Evolutionary conservation across 2,113 vertebrate species (phyloP).

Genomic region (Peromyscus leucopus): DNA sequence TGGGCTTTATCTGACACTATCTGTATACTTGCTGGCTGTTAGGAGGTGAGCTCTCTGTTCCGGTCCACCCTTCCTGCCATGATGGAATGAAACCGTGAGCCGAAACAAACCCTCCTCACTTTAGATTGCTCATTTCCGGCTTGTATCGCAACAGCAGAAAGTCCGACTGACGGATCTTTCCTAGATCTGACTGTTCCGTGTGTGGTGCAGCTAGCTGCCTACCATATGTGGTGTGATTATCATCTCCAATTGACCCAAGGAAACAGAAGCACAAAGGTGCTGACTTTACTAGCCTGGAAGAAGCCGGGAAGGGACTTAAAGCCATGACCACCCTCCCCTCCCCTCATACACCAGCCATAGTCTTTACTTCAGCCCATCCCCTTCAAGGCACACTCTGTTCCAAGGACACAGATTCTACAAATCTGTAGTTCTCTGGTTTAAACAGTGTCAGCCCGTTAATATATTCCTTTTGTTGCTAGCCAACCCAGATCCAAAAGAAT

Average conservation of each 20-base stretch:
- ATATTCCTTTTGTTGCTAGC: not conserved
- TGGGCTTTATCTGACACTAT: not conserved
- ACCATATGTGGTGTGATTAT: not conserved
- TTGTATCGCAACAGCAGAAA: not conserved
- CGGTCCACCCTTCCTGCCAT: too few species aligned
- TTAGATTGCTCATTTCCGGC: not conserved
- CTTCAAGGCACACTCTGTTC: not conserved
- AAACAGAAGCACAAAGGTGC: not conserved
- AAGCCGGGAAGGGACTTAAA: not conserved
- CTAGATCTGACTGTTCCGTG: not conserved
- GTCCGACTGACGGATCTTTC: not conserved
- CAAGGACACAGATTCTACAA: not conserved
- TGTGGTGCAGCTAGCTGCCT: not conserved
- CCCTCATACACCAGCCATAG: not conserved
- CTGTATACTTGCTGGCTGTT: not conserved
- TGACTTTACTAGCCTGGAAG: too few species aligned
- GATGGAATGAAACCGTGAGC: not conserved
- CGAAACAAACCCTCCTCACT: not conserved
- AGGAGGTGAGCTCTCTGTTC: not conserved
- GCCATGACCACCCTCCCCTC: too few species aligned
- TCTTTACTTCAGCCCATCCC: not conserved
- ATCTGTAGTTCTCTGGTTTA: not conserved
- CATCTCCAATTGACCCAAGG: rapidly evolving
- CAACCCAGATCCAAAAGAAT: not conserved
- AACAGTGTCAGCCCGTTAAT: not conserved